Evolutionary conservation across 2,113 vertebrate genomes (phyloP).

Genomic region (Urocynchramus pylzowi): DNA sequence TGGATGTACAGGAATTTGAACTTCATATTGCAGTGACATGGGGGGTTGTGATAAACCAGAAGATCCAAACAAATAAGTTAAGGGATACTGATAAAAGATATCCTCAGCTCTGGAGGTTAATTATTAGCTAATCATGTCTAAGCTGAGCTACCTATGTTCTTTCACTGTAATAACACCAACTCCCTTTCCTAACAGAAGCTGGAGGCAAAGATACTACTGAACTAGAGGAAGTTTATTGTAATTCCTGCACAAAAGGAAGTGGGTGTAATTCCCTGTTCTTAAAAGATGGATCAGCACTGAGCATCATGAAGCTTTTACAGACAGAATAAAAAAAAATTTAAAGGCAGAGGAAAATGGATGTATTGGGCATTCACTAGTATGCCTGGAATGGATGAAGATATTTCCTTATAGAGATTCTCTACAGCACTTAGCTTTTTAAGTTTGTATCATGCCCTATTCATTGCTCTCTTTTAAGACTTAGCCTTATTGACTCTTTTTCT

Average conservation of each 20-base stretch:
- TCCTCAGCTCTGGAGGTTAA: not conserved
- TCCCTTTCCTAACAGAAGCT: slow-evolving; percentile 30
- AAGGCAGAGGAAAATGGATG: not conserved
- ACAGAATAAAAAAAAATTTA: not conserved
- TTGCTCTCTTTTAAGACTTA: not conserved
- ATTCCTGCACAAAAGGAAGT: slow-evolving; percentile 42
- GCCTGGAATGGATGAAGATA: not conserved
- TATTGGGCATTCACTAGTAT: not conserved
- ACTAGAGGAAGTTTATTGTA: slow-evolving; percentile 43
- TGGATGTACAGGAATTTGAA: not conserved
- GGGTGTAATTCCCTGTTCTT: slow-evolving; percentile 45
- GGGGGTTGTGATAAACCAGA: not conserved
- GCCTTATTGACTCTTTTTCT: not conserved
- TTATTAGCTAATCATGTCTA: slow-evolving; percentile 3
- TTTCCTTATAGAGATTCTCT: not conserved
- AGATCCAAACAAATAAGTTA: not conserved
- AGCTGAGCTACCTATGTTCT: not conserved
- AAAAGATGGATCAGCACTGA: not conserved
- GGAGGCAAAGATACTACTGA: not conserved
- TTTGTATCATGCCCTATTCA: not conserved
- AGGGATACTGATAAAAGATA: not conserved
- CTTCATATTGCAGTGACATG: not conserved
- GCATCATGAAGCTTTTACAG: not conserved
- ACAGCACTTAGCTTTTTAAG: not conserved
- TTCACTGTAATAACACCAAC: not conserved